phyloP scores from a whole-genome alignment of 2,888 invertebrate species.

The Bellardia pandia region DNA sequence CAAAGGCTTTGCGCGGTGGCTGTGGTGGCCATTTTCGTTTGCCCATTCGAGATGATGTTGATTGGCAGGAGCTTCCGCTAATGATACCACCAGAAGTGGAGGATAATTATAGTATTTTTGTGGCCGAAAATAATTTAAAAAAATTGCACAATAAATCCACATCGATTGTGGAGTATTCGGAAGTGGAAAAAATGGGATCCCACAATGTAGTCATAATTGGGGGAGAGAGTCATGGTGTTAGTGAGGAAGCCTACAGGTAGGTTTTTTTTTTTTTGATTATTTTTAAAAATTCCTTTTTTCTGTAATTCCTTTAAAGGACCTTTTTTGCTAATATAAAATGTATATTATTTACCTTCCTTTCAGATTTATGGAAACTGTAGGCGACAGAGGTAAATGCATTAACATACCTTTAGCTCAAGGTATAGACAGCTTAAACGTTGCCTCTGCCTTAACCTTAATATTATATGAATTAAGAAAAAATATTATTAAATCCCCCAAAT shows the following conservation, averaged over 20 bases:
- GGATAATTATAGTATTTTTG: slow-evolving; percentile 85
- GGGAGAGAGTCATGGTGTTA: slow-evolving; percentile 95
- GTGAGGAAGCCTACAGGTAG: slow-evolving; percentile 88
- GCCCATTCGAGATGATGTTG: slow-evolving; percentile 87
- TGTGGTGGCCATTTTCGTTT: slow-evolving; percentile 94
- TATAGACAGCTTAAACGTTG: slow-evolving; percentile 93
- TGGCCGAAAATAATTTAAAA: slow-evolving; percentile 88
- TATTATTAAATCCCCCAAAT: slow-evolving; percentile 1
- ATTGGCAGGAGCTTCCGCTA: slow-evolving; percentile 87
- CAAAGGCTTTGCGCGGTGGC: slow-evolving; percentile 93
- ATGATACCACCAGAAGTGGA: slow-evolving; percentile 83
- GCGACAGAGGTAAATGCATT: slow-evolving; percentile 85
- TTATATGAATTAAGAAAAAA: slow-evolving; percentile 87
- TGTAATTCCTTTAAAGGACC: no score
- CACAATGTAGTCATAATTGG: slow-evolving; percentile 91
- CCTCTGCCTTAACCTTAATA: slow-evolving; percentile 92
- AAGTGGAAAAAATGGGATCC: slow-evolving; percentile 77
- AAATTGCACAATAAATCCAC: slow-evolving; percentile 69
- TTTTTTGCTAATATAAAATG: neutral
- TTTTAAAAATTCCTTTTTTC: neutral
- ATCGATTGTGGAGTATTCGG: slow-evolving; percentile 75
- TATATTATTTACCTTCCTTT: slow-evolving; percentile 48
- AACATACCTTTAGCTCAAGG: slow-evolving; percentile 91
- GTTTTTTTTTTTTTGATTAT: neutral
- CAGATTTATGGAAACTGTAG: slow-evolving; percentile 79